phyloP scores from a whole-genome alignment of 2,888 invertebrate species.

The Epistrophella euchroma region DNA sequence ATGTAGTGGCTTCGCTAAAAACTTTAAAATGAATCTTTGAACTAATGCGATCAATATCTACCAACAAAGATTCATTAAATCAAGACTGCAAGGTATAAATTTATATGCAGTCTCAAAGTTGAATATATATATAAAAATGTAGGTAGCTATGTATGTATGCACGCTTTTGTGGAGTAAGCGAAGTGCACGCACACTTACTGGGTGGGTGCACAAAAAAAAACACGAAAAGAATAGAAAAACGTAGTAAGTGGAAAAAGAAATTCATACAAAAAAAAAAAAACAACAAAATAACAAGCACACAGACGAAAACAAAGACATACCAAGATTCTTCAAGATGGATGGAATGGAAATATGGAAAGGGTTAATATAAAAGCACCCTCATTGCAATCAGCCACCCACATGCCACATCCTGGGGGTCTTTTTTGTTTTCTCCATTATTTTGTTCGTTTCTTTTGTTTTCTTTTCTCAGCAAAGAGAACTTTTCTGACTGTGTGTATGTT shows the following conservation, averaged over 20 bases:
- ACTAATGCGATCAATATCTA: neutral
- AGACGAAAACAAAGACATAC: constrained; percentile 9
- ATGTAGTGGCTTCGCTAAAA: neutral
- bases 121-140: no score
- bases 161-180: neutral
- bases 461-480: constrained; percentile 23
- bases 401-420: constrained; percentile 24
- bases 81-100: neutral
- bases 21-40: neutral
- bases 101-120: neutral
- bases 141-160: no score
- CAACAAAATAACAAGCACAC: constrained; percentile 5
- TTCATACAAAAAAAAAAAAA: constrained; percentile 20
- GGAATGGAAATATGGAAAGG: neutral
- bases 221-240: neutral
- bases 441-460: constrained; percentile 11
- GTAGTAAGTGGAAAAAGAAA: neutral
- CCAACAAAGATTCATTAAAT: neutral
- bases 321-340: neutral
- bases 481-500: constrained; percentile 4
- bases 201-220: neutral
- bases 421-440: constrained; percentile 40
- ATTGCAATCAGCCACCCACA: constrained; percentile 50
- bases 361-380: constrained; percentile 45
- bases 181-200: constrained; percentile 20